Percentiles rank a stretch among this genome's conserved stretches.
Conservation (phyloP, 2,113 vertebrate species). For the Alces alces region DNA sequence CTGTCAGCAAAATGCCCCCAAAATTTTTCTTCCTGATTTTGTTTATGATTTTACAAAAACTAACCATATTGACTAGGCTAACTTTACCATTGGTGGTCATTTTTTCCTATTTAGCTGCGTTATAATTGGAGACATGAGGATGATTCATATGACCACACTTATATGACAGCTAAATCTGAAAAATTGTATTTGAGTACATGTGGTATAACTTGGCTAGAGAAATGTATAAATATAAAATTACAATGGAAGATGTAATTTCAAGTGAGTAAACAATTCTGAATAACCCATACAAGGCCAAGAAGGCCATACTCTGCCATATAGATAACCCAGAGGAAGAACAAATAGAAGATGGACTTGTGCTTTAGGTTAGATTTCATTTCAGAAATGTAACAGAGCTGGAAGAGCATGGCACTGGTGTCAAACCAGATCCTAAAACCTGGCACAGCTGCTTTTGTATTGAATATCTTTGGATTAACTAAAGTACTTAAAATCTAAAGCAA, state of each 20-base stretch:
- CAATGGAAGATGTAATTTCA: constrained; percentile 52
- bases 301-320: neutral
- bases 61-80: constrained; percentile 71
- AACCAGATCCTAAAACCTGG: neutral
- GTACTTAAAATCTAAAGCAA: neutral
- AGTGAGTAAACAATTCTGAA: constrained; percentile 33
- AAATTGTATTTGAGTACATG: neutral
- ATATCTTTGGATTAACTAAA: neutral
- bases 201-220: constrained; percentile 51
- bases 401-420: neutral
- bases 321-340: neutral
- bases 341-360: neutral
- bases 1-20: constrained; percentile 72
- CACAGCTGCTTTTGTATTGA: neutral
- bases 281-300: neutral
- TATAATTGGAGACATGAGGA: constrained; percentile 50
- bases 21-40: constrained; percentile 71
- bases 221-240: constrained; percentile 67
- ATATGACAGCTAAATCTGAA: constrained; percentile 53
- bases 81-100: constrained; percentile 67
- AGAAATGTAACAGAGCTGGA: neutral
- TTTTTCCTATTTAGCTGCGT: constrained; percentile 63
- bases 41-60: constrained; percentile 75
- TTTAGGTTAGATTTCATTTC: neutral
- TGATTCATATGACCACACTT: constrained; percentile 67